phyloP scores from a whole-genome alignment of 2,888 invertebrate genomes.

The Thereva unica region DNA sequence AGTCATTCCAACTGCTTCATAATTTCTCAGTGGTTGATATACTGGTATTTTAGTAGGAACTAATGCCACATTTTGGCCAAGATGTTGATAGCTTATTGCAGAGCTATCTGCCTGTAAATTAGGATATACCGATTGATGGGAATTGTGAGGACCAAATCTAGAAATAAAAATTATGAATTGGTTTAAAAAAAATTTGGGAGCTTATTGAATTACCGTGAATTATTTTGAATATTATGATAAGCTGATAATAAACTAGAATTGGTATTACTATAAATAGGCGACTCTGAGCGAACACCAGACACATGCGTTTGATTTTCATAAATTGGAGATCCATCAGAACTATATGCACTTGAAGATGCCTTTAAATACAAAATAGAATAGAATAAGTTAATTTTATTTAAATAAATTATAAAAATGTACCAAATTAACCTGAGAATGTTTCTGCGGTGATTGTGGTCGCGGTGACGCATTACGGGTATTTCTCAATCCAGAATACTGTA shows the following conservation, averaged over 20 bases:
- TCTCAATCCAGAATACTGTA: constrained; percentile 48
- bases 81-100: constrained; percentile 45
- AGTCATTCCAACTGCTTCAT: constrained; percentile 61
- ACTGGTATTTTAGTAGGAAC: constrained; percentile 48
- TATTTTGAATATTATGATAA: constrained; percentile 44
- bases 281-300: constrained; percentile 53
- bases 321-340: constrained; percentile 61
- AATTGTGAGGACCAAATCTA: constrained; percentile 47
- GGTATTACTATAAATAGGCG: constrained; percentile 64
- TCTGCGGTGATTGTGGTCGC: constrained; percentile 11
- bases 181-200: neutral
- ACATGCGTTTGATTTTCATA: constrained; percentile 61
- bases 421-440: neutral
- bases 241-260: constrained; percentile 51
- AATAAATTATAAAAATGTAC: neutral
- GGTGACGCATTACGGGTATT: constrained; percentile 46
- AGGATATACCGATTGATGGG: constrained; percentile 50
- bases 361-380: neutral
- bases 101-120: constrained; percentile 45
- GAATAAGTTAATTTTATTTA: neutral
- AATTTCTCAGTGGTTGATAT: constrained; percentile 46
- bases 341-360: constrained; percentile 39
- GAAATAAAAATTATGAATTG: neutral
- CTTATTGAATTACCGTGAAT: constrained; percentile 40
- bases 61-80: constrained; percentile 45